Base-by-base conservation (phyloP, 2,888 invertebrate species). In the Ctenicera cuprea region DNA sequence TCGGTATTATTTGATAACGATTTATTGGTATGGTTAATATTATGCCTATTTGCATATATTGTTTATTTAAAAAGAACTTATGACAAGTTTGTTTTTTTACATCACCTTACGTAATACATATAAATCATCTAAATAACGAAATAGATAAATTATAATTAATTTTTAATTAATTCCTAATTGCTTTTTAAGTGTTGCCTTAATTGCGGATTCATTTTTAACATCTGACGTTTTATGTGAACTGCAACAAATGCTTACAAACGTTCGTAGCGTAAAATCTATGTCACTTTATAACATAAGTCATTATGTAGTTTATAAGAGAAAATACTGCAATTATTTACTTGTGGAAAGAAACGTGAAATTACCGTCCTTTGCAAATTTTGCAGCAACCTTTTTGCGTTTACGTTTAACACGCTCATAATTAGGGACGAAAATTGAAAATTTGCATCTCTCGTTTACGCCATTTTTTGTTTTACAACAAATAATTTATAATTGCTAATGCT, bases 1-100 rank as follows among this genome's bases (percentile, higher is more conserved):
- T 43, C 41, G 37, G 66, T 71, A 65, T 71, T 67, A 74, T 71
- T 71, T 70, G 71, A 71, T 71, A 67, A 61, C 54, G 70, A 74
- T 74, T 74, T 71, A 74, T 74, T 54, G 62, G 67, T 20, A 37
- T 45, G 45, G 67, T 52, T 72, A 61, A 72, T 72, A 66, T 66
- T 66, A 61, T 71, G 61, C 57, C 66, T 61, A 66, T 72, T 72
- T 72, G 72, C 72, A 66, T 72, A 61, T 66, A 72, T 18, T 65
- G 61, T 66, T 72, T 66, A 65, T 72, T 66, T 61, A 59, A 11
- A 38, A 45, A 65, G 14, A 63, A 38, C 59, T 62, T 64, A 38
- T 41, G 66, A 38, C 52, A 18, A 33, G 50, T 50, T 33, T 33
- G 62, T 57, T 61, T 66, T 61, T 61, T 62, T n/a, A 26, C 16